Conservation (phyloP, 2,113 vertebrate genomes). For the Channa argus region DNA sequence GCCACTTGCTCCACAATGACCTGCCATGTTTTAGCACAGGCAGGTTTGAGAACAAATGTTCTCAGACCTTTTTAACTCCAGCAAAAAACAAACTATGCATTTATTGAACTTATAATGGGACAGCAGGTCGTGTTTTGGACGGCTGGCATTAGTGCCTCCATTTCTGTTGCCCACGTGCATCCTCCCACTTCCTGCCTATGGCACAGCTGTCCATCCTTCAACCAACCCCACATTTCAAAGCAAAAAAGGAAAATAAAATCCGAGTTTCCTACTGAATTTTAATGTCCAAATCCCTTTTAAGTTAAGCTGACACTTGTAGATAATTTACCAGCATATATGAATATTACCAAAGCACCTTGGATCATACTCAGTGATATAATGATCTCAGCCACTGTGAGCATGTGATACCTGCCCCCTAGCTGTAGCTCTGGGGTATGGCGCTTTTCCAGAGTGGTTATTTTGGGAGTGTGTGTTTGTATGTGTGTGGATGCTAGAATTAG, state of each 20-base stretch:
- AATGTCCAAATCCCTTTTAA: constrained; percentile 67
- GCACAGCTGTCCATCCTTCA: constrained; percentile 45
- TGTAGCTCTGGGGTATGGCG: constrained; percentile 68
- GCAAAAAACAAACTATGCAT: constrained; percentile 27
- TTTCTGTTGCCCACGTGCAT: constrained; percentile 57
- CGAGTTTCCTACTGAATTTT: constrained; percentile 40
- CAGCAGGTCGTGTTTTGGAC: constrained; percentile 56
- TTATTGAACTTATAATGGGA: constrained; percentile 47
- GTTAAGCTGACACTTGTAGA: constrained; percentile 56
- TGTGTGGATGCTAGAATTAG: constrained; percentile 7
- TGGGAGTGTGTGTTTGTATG: constrained; percentile 39
- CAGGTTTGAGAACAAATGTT: constrained; percentile 37
- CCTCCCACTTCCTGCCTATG: constrained; percentile 53
- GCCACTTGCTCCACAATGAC: constrained; percentile 54
- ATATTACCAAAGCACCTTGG: constrained; percentile 75
- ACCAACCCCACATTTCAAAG: constrained; percentile 39
- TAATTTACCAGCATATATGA: constrained; percentile 70
- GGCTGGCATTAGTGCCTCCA: constrained; percentile 31
- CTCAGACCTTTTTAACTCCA: constrained; percentile 31
- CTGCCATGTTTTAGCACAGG: constrained; percentile 29
- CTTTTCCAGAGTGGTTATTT: constrained; percentile 76
- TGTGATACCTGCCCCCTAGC: constrained; percentile 60
- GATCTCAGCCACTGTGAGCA: constrained; percentile 58
- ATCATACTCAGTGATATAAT: constrained; percentile 67
- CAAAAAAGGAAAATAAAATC: constrained; percentile 25